These are phyloP conservation scores for Megalops atlanticus DNA, from an alignment of 2,113 vertebrate species.

Conservation along the genomic window DNA sequence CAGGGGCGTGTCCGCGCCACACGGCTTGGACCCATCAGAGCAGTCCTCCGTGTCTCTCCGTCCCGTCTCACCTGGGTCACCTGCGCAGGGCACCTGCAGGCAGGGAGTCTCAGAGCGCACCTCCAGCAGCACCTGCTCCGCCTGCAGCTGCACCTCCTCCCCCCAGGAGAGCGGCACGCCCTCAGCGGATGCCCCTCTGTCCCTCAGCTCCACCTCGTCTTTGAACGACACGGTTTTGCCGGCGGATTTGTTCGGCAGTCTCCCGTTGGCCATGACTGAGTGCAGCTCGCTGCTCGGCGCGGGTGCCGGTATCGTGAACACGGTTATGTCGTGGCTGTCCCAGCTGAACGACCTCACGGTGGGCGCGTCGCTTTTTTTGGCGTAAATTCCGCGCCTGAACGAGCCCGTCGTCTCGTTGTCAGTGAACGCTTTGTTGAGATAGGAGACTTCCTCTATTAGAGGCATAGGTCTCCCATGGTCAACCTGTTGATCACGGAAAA, in stretches of 20 bases:
- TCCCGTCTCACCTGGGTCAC: background rate
- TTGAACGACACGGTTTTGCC: slow-evolving; percentile 39
- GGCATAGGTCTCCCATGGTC: slow-evolving; percentile 52
- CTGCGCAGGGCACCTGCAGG: background rate
- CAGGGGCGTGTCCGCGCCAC: slow-evolving; percentile 25
- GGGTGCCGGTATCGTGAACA: background rate
- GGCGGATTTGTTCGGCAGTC: slow-evolving; percentile 10
- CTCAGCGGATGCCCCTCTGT: background rate
- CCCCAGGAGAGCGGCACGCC: background rate
- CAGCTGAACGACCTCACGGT: slow-evolving; percentile 20
- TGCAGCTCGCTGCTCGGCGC: slow-evolving; percentile 16
- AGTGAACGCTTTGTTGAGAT: slow-evolving; percentile 56
- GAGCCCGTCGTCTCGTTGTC: slow-evolving; percentile 56
- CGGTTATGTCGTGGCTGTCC: background rate
- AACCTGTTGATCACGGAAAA: slow-evolving; percentile 50
- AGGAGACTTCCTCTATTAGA: slow-evolving; percentile 53
- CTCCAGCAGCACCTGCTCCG: background rate
- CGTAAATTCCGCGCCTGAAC: slow-evolving; percentile 44
- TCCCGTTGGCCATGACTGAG: slow-evolving; percentile 44
- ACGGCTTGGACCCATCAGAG: background rate
- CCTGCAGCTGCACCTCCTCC: background rate
- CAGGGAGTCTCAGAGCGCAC: slow-evolving; percentile 28
- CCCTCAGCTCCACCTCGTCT: slow-evolving; percentile 22
- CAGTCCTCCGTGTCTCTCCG: background rate
- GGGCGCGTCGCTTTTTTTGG: slow-evolving; percentile 37